Evolutionary conservation across 2,113 vertebrate species (phyloP).

Genomic region (Serinus canaria): DNA sequence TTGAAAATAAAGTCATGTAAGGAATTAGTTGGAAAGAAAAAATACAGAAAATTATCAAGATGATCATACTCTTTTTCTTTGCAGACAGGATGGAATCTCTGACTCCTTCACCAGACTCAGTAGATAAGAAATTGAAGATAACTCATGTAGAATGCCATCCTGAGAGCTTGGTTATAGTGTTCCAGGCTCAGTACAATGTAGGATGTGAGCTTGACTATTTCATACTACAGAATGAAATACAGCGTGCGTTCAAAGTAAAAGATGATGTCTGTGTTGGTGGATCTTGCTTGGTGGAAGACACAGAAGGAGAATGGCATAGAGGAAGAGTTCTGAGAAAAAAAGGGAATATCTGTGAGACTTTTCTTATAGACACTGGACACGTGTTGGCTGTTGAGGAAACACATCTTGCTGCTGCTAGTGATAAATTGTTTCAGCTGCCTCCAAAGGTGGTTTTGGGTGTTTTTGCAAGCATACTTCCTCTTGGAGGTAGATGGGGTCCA

Average conservation of each 20-base stretch:
- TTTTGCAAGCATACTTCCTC: constrained; percentile 86
- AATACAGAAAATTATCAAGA: not conserved
- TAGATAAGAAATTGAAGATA: constrained; percentile 81
- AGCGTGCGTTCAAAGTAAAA: constrained; percentile 77
- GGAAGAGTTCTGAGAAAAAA: constrained; percentile 81
- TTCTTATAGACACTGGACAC: constrained; percentile 85
- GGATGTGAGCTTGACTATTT: constrained; percentile 86
- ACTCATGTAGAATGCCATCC: constrained; percentile 80
- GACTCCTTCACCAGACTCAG: constrained; percentile 33
- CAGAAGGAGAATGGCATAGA: constrained; percentile 82
- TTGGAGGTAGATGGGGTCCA: constrained; percentile 72
- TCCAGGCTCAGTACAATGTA: constrained; percentile 78
- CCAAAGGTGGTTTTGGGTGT: constrained; percentile 84
- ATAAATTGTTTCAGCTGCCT: constrained; percentile 82
- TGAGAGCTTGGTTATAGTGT: constrained; percentile 80
- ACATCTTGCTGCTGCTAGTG: constrained; percentile 76
- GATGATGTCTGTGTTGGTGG: constrained; percentile 70
- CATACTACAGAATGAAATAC: constrained; percentile 85
- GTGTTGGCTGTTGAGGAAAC: constrained; percentile 70
- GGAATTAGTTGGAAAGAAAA: not conserved
- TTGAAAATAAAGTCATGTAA: not conserved
- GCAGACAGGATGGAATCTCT: constrained; percentile 71
- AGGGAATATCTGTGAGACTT: constrained; percentile 70
- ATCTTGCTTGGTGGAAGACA: constrained; percentile 87
- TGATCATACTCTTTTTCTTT: constrained; percentile 60